A percentile compares a stretch with the other conserved stretches of the same genome.
phyloP scores from a whole-genome alignment of 2,113 vertebrate genomes.

The Charina bottae region DNA sequence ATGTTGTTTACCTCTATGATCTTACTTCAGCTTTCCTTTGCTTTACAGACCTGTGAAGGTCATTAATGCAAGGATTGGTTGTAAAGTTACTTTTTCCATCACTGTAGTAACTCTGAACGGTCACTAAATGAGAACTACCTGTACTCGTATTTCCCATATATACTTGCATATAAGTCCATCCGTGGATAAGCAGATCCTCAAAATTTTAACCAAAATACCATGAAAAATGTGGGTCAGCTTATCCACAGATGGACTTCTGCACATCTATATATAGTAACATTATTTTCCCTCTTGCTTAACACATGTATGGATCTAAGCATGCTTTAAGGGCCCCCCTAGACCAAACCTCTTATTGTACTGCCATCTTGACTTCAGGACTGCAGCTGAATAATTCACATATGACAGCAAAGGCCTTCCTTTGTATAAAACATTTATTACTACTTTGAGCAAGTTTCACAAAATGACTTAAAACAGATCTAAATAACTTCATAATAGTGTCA shows the following conservation, averaged over 20 bases:
- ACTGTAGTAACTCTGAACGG: too few species aligned
- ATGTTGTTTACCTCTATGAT: too few species aligned
- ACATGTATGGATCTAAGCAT: background rate
- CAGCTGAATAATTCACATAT: constrained; percentile 5
- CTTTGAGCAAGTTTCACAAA: constrained; percentile 76
- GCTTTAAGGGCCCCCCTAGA: background rate
- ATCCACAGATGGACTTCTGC: background rate
- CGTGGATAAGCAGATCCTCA: too few species aligned
- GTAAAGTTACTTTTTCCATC: too few species aligned
- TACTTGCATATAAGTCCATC: too few species aligned
- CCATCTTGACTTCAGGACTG: background rate
- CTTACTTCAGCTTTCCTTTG: too few species aligned
- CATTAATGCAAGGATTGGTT: too few species aligned
- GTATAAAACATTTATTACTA: constrained; percentile 78
- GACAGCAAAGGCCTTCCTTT: constrained; percentile 45
- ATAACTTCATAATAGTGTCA: constrained; percentile 74
- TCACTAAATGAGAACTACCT: too few species aligned
- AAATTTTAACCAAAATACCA: too few species aligned
- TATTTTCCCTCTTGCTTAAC: background rate
- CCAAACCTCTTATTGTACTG: background rate
- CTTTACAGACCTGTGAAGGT: background rate
- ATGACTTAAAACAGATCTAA: constrained; percentile 73
- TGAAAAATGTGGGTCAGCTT: background rate
- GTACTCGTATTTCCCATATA: too few species aligned
- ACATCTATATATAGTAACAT: background rate